Conservation (phyloP, 2,113 vertebrate species). For the Lynx canadensis region DNA sequence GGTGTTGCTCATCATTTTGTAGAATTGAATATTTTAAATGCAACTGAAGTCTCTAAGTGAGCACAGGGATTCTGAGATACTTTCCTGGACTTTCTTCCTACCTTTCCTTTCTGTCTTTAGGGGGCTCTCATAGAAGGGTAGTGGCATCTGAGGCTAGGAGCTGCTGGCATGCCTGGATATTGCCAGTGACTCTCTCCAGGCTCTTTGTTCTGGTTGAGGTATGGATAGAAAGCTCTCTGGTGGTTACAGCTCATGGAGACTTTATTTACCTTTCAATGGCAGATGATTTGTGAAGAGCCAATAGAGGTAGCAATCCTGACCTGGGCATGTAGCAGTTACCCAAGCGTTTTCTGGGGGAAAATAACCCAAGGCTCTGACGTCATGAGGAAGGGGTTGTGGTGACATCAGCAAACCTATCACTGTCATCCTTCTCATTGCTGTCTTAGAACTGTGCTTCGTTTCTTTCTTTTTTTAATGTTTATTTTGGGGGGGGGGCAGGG, state of each 20-base stretch:
- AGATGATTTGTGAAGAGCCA: not conserved
- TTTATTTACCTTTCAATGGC: not conserved
- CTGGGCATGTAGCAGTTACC: not conserved
- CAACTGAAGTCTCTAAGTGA: not conserved
- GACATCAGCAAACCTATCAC: not conserved
- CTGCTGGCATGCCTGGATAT: not conserved
- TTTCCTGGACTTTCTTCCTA: not conserved
- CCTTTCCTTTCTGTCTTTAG: not conserved
- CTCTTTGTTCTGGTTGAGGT: not conserved
- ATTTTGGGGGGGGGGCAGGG: too few species aligned
- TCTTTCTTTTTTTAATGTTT: too few species aligned
- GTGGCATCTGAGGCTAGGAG: not conserved
- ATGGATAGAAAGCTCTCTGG: not conserved
- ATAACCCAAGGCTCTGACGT: not conserved
- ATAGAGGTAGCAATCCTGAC: not conserved
- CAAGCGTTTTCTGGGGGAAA: slow-evolving; percentile 14
- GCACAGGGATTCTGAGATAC: not conserved
- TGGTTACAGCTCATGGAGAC: not conserved
- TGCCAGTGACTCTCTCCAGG: not conserved
- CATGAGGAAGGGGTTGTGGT: too few species aligned
- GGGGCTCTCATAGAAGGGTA: not conserved
- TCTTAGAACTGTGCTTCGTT: not conserved
- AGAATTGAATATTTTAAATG: not conserved
- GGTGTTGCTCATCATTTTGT: not conserved
- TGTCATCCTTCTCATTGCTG: not conserved